A percentile compares a stretch with the other conserved stretches of the same genome.
These are phyloP conservation scores for Cephalotes varians DNA, from an alignment of 2,888 invertebrate genomes.

Conservation along the genomic window DNA sequence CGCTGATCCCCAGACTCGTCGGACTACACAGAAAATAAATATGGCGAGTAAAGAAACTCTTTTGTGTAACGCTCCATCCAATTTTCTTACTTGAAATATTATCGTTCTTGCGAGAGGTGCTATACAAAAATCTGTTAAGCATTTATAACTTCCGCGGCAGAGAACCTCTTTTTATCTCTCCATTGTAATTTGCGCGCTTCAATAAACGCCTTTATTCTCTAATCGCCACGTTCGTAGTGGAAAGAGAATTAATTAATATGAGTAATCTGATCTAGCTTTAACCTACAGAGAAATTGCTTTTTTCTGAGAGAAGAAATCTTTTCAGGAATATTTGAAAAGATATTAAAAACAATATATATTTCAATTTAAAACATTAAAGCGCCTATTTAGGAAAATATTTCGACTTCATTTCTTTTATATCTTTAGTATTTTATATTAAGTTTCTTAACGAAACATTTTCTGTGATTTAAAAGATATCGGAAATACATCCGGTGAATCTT, in stretches of 20 bases:
- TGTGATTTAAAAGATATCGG: constrained; percentile 6
- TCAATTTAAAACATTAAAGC: too few relatives aligned
- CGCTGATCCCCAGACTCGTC: neutral
- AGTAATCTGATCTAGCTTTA: neutral
- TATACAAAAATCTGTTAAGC: constrained; percentile 4
- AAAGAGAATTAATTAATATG: neutral
- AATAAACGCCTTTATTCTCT: constrained; percentile 2
- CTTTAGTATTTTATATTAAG: neutral
- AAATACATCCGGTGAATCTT: neutral
- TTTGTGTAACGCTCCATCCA: constrained; percentile 17
- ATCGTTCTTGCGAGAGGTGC: neutral
- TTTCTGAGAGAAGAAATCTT: neutral
- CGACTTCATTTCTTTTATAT: neutral
- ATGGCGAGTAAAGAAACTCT: neutral
- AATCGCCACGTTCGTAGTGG: neutral
- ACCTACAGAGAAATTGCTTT: neutral
- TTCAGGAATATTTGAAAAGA: neutral
- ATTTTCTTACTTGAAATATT: constrained; percentile 32
- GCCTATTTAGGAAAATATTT: neutral
- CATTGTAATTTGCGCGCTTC: neutral
- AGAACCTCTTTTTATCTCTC: neutral
- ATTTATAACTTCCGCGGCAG: neutral
- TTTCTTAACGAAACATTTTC: neutral
- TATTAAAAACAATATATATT: neutral
- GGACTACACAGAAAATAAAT: neutral